Base-by-base conservation (phyloP, 2,888 invertebrate genomes). In the Hirtodrosophila confusa region DNA sequence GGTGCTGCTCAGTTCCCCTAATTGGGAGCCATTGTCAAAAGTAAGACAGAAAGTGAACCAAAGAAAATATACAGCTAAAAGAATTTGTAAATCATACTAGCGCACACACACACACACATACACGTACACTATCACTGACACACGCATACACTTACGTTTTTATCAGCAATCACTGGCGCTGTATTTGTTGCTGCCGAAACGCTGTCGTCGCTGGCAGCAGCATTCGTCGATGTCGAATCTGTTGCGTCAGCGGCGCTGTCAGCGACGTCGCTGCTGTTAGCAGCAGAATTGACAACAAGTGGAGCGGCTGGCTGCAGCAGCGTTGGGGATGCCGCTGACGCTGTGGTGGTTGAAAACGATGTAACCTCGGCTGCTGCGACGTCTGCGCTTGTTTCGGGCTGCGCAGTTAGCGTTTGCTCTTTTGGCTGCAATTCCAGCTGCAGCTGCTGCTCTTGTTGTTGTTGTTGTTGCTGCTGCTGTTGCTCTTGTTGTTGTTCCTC, bases 281-380 rank as follows among this genome's bases (percentile, higher is more conserved):
- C 35, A 61, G 69, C 69, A 74, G 80, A 71, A 51, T 65, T 65
- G 69, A 77, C 87, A 85, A 88, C 87, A 83, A 83, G 78, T 84
- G 86, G 77, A 79, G 76, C 71, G 48, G 45, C 62, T 41, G 47
- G 11, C 12, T 17, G 27, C 41, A 11, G 49, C 31, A 37, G 27
- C 49, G 27, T 27, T 63, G 61, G 62, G 55, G 57, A 63, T 64
- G 64, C 61, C 57, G 69, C 45, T 54, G 45, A 33, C 45, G 29
- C 53, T 48, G 50, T 35, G 41, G 55, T 17, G 40, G 24, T 27
- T 39, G 36, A 23, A 39, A 49, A 47, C 65, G 57, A 47, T 55
- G 48, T 53, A 51, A 55, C 54, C 51, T 51, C 63, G 60, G 48
- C 54, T n/a, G 29, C 37, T 39, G 45, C 43, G 31, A 48, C 47